These are phyloP conservation scores for Sesia bembeciformis DNA, from an alignment of 2,888 invertebrate genomes.

Conservation along the genomic window DNA sequence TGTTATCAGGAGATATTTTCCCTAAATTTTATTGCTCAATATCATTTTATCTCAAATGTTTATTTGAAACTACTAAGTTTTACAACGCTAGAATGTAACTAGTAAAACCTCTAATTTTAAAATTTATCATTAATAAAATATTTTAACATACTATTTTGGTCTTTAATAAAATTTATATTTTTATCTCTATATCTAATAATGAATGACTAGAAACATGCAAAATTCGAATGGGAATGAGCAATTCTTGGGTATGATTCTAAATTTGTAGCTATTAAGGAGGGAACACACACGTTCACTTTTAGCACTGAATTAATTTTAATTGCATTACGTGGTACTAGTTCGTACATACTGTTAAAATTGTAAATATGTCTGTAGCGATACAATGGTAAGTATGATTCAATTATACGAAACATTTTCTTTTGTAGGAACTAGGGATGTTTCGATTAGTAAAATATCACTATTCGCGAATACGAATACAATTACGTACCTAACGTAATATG, in stretches of 20 bases:
- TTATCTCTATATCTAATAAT: conserved; percentile 33
- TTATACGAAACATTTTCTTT: no score
- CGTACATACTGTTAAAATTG: no score
- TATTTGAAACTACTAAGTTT: conserved; percentile 9
- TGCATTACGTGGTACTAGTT: no score
- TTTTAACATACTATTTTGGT: conserved; percentile 57
- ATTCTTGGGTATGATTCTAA: conserved; percentile 19
- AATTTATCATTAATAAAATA: conserved; percentile 39
- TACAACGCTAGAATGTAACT: conserved; percentile 32
- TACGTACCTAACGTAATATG: no score
- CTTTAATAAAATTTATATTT: conserved; percentile 50
- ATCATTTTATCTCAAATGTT: conserved; percentile 19
- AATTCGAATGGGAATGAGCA: conserved; percentile 52
- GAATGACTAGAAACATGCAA: conserved; percentile 52
- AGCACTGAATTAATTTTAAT: no score
- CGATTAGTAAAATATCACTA: no score
- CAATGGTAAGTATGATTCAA: no score
- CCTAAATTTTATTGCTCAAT: conserved; percentile 48
- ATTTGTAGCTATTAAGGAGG: no score
- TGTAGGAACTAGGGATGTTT: no score
- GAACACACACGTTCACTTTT: no score
- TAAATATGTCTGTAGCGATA: no score
- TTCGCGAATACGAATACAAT: no score
- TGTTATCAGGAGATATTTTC: conserved; percentile 27
- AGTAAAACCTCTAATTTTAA: conserved; percentile 35